Evolutionary conservation across 2,888 invertebrate species (phyloP).

Genomic region (Xestia sexstrigata): DNA sequence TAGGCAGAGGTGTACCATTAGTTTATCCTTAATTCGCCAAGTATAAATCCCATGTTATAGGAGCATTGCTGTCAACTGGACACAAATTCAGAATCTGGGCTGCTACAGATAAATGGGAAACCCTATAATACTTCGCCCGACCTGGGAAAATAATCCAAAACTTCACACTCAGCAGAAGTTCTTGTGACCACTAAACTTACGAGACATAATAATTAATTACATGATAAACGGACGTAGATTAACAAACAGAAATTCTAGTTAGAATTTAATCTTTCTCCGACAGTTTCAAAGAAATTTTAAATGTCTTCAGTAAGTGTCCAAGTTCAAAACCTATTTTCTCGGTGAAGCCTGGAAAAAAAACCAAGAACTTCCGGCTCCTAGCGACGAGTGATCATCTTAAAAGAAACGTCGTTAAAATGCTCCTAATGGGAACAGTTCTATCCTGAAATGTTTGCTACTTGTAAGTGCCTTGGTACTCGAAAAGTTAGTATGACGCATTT

Average conservation of each 20-base stretch:
- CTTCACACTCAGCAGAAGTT: not conserved
- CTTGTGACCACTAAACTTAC: not conserved
- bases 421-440: constrained; percentile 24
- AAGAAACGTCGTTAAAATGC: constrained; percentile 54
- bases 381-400: constrained; percentile 46
- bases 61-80: not conserved
- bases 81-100: not conserved
- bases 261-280: constrained; percentile 34
- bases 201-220: not conserved
- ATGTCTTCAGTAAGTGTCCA: constrained; percentile 36
- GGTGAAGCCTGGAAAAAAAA: constrained; percentile 20
- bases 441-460: constrained; percentile 32
- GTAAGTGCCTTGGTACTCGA: not conserved
- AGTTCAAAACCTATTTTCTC: constrained; percentile 30
- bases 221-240: not conserved
- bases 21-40: not conserved
- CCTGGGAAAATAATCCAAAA: not conserved
- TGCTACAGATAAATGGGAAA: not conserved
- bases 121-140: not conserved
- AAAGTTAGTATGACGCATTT: not conserved
- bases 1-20: not conserved
- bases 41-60: not conserved
- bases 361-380: constrained; percentile 27
- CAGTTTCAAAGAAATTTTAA: constrained; percentile 27
- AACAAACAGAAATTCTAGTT: constrained; percentile 23